These are phyloP conservation scores for Agrenia bidenticulata DNA, from an alignment of 2,888 invertebrate species.

Conservation along the genomic window DNA sequence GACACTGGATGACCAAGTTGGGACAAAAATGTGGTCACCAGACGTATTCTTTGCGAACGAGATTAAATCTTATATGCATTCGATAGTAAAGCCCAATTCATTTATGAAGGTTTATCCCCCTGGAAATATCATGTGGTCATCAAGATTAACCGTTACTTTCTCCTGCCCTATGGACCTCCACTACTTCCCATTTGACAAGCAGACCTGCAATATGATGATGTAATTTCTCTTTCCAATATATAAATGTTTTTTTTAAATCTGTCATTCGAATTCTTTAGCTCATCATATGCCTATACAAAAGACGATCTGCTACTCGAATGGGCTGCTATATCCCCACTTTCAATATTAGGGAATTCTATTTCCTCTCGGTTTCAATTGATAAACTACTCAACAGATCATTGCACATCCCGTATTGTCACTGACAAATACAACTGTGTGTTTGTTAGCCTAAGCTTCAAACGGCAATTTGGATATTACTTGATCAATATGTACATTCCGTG, in stretches of 20 bases:
- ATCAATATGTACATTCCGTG: conserved; percentile 11
- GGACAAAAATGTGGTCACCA: conserved; percentile 27
- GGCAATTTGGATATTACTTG: conserved; percentile 21
- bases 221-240: no score
- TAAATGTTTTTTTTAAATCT: no score
- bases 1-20: conserved; percentile 10
- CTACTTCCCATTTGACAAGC: conserved; percentile 32
- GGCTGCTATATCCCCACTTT: background rate
- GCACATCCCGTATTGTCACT: background rate
- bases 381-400: conserved; percentile 9
- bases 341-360: background rate
- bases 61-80: conserved; percentile 11
- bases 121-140: conserved; percentile 19
- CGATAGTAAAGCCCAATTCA: conserved; percentile 14
- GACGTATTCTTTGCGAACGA: conserved; percentile 29
- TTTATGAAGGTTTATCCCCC: conserved; percentile 25
- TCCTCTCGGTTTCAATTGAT: conserved; percentile 20
- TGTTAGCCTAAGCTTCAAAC: conserved; percentile 10
- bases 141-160: conserved; percentile 17
- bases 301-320: background rate
- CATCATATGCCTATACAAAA: background rate
- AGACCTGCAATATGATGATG: conserved; percentile 23
- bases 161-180: conserved; percentile 31
- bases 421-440: conserved; percentile 23
- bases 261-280: background rate